A percentile compares a stretch with the other conserved stretches of the same genome.
These are phyloP conservation scores for Atta texana DNA, from an alignment of 1,140 invertebrate genomes.

Conservation along the genomic window DNA sequence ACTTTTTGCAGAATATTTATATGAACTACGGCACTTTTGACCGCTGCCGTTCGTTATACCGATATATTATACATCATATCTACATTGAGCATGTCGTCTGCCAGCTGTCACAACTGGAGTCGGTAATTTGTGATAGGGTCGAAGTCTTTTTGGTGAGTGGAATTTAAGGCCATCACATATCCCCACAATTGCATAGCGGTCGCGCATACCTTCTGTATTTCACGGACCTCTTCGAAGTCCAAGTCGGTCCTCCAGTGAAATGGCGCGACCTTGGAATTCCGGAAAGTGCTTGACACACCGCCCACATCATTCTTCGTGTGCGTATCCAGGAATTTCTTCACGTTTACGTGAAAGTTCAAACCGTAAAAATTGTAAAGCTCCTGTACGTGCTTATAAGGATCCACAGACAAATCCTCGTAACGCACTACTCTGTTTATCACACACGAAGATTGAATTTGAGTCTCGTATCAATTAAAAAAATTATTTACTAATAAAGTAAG, in stretches of 20 bases:
- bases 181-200: slow-evolving; percentile 94
- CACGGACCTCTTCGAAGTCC: slow-evolving; percentile 89
- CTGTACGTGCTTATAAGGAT: slow-evolving; percentile 90
- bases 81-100: slow-evolving; percentile 34
- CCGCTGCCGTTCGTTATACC: slow-evolving; percentile 48
- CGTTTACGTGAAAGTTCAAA: slow-evolving; percentile 89
- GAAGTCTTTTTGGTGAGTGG: slow-evolving; percentile 87
- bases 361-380: slow-evolving; percentile 93
- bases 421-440: slow-evolving; percentile 89
- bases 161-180: slow-evolving; percentile 88
- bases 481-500: neutral
- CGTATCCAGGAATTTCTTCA: slow-evolving; percentile 91
- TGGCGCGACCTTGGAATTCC: slow-evolving; percentile 93
- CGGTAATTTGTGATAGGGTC: slow-evolving; percentile 86
- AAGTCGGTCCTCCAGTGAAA: slow-evolving; percentile 94
- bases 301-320: slow-evolving; percentile 93
- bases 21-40: slow-evolving; percentile 61
- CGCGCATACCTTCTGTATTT: slow-evolving; percentile 89
- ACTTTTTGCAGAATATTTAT: slow-evolving; percentile 58
- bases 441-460: neutral
- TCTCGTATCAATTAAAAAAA: neutral
- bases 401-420: slow-evolving; percentile 94
- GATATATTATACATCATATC: slow-evolving; percentile 69
- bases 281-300: slow-evolving; percentile 93
- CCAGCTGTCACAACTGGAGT: slow-evolving; percentile 75